Percentiles rank a stretch among this genome's conserved stretches.
These are phyloP conservation scores for Neodiprion virginianus DNA, from an alignment of 1,140 invertebrate species.

Conservation along the genomic window DNA sequence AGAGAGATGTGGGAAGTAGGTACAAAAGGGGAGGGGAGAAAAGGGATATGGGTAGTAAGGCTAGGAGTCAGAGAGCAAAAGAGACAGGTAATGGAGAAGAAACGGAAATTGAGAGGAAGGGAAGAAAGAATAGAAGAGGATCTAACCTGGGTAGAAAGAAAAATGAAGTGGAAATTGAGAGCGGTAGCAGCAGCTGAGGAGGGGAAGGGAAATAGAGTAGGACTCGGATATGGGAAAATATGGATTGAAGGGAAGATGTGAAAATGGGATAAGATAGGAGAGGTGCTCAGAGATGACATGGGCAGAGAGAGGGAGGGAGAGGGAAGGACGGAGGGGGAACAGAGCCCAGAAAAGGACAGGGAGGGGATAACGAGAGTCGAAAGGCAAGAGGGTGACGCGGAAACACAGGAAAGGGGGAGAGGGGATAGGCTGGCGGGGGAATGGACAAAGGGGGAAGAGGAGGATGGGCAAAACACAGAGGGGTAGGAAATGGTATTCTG, in stretches of 20 bases:
- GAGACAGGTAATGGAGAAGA: conserved; percentile 4
- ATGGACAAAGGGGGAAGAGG: background rate
- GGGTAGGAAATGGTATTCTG: conserved; percentile 11
- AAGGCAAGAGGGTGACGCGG: background rate
- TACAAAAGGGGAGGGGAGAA: background rate
- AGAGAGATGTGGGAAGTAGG: background rate
- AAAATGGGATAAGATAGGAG: background rate
- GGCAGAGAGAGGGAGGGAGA: background rate
- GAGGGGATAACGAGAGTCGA: background rate
- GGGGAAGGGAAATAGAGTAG: background rate
- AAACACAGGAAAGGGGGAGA: too few species aligned
- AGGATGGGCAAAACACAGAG: background rate
- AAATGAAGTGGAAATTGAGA: conserved; percentile 6
- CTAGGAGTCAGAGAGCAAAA: background rate
- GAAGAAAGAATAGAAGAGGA: conserved; percentile 5
- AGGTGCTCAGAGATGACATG: too few species aligned
- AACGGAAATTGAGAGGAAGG: background rate
- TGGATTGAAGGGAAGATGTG: background rate
- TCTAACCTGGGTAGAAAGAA: background rate
- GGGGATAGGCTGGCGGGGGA: too few species aligned
- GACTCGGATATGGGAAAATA: background rate
- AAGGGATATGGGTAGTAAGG: background rate
- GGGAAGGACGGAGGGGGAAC: background rate
- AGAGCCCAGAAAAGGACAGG: conserved; percentile 2
- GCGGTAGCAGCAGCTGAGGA: background rate